phyloP scores from a whole-genome alignment of 2,113 vertebrate species.

The Ochotona curzoniae region DNA sequence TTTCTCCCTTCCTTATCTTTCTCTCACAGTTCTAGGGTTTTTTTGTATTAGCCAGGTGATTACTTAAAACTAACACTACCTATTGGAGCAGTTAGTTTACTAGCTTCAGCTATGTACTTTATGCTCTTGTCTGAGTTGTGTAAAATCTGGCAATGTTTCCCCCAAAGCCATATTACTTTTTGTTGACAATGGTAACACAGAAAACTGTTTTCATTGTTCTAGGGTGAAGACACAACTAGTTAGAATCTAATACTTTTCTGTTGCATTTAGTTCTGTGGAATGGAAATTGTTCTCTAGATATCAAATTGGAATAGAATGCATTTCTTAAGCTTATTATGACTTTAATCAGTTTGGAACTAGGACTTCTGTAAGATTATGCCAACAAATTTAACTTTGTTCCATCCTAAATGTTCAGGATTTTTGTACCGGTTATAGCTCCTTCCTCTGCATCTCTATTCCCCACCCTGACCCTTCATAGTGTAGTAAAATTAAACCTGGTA shows the following conservation, averaged over 20 bases:
- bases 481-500: conserved; percentile 32
- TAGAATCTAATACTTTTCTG: conserved; percentile 39
- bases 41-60: not conserved
- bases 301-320: not conserved
- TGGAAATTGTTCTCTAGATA: conserved; percentile 39
- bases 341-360: conserved; percentile 49
- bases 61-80: conserved; percentile 24
- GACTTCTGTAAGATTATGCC: conserved; percentile 31
- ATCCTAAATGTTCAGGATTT: conserved; percentile 9
- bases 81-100: not conserved
- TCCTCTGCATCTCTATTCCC: not conserved
- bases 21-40: not conserved
- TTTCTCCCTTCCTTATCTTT: not conserved
- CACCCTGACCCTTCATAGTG: not conserved
- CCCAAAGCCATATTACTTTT: conserved; percentile 32
- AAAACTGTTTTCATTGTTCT: conserved; percentile 54
- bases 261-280: conserved; percentile 47
- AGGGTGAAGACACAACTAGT: not conserved
- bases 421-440: not conserved
- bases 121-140: conserved; percentile 17
- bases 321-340: conserved; percentile 52
- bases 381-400: conserved; percentile 45
- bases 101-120: not conserved
- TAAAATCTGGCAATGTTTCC: conserved; percentile 14
- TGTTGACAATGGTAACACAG: conserved; percentile 49